phyloP scores from a whole-genome alignment of 1,140 invertebrate genomes.

The Drosophila ironensis region DNA sequence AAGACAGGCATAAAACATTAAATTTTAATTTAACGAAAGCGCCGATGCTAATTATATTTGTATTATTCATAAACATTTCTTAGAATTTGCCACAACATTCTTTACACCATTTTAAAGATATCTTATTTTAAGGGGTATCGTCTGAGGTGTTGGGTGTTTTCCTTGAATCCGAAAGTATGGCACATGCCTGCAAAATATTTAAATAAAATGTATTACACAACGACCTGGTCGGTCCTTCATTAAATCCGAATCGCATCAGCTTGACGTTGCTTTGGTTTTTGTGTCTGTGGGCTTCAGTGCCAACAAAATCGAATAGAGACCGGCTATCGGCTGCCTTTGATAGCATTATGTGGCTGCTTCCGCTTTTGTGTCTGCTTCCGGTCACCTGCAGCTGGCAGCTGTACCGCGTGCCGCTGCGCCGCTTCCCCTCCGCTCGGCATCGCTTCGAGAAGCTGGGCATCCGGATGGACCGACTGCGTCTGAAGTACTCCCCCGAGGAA shows the following conservation, averaged over 20 bases:
- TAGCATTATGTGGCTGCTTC: constrained; percentile 38
- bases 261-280: constrained; percentile 15
- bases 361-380: constrained; percentile 8
- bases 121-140: no score
- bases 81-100: no score
- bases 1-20: no score
- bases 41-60: no score
- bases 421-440: constrained; percentile 57
- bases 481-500: constrained; percentile 39
- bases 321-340: constrained; percentile 8
- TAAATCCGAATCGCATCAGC: not conserved
- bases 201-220: constrained; percentile 31
- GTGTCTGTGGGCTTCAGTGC: no score
- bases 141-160: no score
- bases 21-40: no score
- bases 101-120: no score
- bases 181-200: constrained; percentile 27
- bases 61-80: no score
- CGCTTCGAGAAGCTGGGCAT: constrained; percentile 65
- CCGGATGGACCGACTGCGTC: constrained; percentile 57
- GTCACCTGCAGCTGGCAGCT: constrained; percentile 8
- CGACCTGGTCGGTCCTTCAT: not conserved
- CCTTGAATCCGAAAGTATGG: constrained; percentile 7
- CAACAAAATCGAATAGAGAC: no score
- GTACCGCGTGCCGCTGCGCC: constrained; percentile 46